Evolutionary conservation across 1,140 invertebrate species (phyloP).

Genomic region (Ruditapes philippinarum): DNA sequence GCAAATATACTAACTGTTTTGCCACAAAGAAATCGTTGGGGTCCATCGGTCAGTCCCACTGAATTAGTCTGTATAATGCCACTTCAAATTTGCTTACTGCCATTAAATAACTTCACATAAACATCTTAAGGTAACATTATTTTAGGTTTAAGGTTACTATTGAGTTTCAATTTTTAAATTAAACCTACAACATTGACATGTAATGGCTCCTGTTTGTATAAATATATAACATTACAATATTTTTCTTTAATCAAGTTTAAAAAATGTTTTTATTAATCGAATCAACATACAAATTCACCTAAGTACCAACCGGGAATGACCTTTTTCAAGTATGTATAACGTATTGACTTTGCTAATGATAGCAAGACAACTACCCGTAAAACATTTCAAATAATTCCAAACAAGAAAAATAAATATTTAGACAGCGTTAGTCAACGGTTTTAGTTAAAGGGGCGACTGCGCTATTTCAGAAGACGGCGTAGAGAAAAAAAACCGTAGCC

Average conservation of each 20-base stretch:
- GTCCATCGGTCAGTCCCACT: too few relatives aligned
- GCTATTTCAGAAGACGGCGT: constrained; percentile 15
- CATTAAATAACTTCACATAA: too few relatives aligned
- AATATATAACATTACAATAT: constrained; percentile 20
- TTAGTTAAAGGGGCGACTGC: constrained; percentile 21
- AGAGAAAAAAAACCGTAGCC: neutral
- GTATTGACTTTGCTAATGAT: constrained; percentile 27
- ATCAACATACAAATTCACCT: neutral
- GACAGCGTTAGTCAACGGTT: neutral
- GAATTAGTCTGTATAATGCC: too few relatives aligned
- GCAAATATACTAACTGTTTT: too few relatives aligned
- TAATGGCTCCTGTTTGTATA: neutral
- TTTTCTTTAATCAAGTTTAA: neutral
- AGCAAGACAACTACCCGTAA: neutral
- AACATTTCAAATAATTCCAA: constrained; percentile 42
- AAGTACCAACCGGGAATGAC: neutral
- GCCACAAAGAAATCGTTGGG: too few relatives aligned
- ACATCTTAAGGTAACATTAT: too few relatives aligned
- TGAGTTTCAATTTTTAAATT: neutral
- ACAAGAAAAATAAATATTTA: constrained; percentile 39
- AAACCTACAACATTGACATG: neutral
- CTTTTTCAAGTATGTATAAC: neutral
- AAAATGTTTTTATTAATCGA: neutral
- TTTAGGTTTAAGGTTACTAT: too few relatives aligned
- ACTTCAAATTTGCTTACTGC: too few relatives aligned